Evolutionary conservation across 2,888 invertebrate genomes (phyloP), one percentile per base, ranked within the genome.

Genomic region (Synanthedon myopaeformis): DNA sequence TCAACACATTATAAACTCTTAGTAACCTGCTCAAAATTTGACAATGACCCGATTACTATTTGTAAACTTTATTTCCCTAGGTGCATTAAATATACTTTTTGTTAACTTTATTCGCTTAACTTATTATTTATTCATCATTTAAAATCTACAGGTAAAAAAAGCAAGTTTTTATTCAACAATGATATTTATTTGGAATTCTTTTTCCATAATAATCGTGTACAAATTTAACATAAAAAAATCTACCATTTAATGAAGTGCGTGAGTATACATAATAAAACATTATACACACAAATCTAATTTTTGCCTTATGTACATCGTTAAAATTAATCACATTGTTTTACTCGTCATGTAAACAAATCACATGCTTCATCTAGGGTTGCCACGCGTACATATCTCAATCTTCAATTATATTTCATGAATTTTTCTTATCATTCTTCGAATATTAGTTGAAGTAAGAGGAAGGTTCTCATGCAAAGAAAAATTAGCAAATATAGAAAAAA

Each of bases 101-200:
- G 23, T 23, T 23, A 23, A 23, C 23, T 0, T 23, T 23, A 23
- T 23, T 23, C 4, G 23, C 23, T 23, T 4, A 23, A 23, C 4
- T 23, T 23, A 23, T 23, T 23, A 23, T 23, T 23, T 23, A 23
- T 23, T 23, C 23, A 23, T 23, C 23, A 23, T 5, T 23, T 23
- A 23, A 23, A 23, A 23, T 23, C 23, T 23, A 23, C 23, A 23
- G 23, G 23, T 4, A 23, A 63, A 62, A 61, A 62, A 68, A 68
- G 63, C 49, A 55, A 56, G 53, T 35, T 56, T 61, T 61, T 77
- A 70, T 76, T 84, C 80, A 86, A 86, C 86, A 85, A 79, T 82
- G 71, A 82, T 85, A 86, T 86, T 85, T 86, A 85, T 85, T 86
- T 79, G 72, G 69, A 82, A 74, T 72, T 74, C 63, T 74, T 50